phyloP scores from a whole-genome alignment of 2,888 invertebrate species.

The Seira sanloemensis region DNA sequence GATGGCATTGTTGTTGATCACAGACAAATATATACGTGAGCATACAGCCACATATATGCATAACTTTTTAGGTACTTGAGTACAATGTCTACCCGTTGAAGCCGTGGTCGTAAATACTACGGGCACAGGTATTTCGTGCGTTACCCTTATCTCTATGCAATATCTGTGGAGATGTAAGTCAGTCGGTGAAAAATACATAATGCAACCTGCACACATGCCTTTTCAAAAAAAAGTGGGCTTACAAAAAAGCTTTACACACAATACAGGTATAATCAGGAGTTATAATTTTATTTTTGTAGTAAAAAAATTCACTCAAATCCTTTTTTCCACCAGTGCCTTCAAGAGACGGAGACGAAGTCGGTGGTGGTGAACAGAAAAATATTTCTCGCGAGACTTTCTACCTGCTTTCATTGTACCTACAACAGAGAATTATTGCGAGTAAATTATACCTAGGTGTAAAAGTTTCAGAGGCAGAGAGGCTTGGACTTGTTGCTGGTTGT shows the following conservation, averaged over 20 bases:
- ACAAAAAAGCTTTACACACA: neutral
- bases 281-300: constrained; percentile 17
- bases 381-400: constrained; percentile 13
- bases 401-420: neutral
- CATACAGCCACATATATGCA: neutral
- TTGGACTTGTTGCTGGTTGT: constrained; percentile 6
- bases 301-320: constrained; percentile 47
- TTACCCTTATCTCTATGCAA: constrained; percentile 14
- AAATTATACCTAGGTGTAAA: neutral
- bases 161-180: constrained; percentile 10
- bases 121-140: neutral
- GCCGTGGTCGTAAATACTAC: too few species aligned
- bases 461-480: neutral
- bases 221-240: neutral
- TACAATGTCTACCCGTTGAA: too few species aligned
- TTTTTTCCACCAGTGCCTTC: constrained; percentile 8
- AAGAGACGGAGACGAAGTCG: neutral
- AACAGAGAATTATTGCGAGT: neutral
- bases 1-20: neutral
- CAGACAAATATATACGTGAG: neutral
- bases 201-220: constrained; percentile 7
- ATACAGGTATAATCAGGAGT: neutral
- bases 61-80: too few species aligned
- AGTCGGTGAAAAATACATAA: neutral
- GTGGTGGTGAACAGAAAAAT: too few species aligned